Conservation (phyloP, 2,888 invertebrate genomes). For the Sarcophaga variegata region DNA sequence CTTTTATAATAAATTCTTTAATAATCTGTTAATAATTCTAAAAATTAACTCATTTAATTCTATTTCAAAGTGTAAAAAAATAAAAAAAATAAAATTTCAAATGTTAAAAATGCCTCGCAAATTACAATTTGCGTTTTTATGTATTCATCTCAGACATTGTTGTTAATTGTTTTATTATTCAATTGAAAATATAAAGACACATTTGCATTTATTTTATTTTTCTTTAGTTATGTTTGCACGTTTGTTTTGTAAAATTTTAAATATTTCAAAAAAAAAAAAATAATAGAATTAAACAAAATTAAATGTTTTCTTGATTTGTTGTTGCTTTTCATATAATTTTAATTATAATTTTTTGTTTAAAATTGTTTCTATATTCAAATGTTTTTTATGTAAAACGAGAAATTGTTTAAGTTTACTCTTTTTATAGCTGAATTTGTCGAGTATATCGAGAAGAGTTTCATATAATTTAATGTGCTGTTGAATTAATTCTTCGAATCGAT, state of each 20-base stretch:
- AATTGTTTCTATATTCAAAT: slow-evolving; percentile 28
- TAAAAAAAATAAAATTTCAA: slow-evolving; percentile 49
- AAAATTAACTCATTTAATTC: slow-evolving; percentile 2
- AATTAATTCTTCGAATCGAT: slow-evolving; percentile 21
- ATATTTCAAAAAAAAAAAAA: background rate
- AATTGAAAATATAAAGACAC: slow-evolving; percentile 18
- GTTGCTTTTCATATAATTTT: slow-evolving; percentile 51
- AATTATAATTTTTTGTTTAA: slow-evolving; percentile 41
- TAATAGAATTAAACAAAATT: slow-evolving; percentile 11
- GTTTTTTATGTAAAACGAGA: slow-evolving; percentile 48
- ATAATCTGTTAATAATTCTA: slow-evolving; percentile 65
- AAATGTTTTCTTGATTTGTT: slow-evolving; percentile 66
- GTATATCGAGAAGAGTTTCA: slow-evolving; percentile 16
- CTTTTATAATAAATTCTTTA: background rate
- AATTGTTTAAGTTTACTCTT: slow-evolving; percentile 22
- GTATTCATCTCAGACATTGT: background rate
- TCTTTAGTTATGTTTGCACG: slow-evolving; percentile 75
- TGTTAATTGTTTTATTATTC: slow-evolving; percentile 1
- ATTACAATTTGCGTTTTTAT: slow-evolving; percentile 62
- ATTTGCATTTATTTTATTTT: slow-evolving; percentile 9
- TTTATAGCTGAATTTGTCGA: slow-evolving; percentile 55
- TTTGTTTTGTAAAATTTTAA: slow-evolving; percentile 72
- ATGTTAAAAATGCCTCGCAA: slow-evolving; percentile 77
- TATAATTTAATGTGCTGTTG: slow-evolving; percentile 69
- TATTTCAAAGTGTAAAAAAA: slow-evolving; percentile 9